A percentile compares a stretch with the other conserved stretches of the same genome.
phyloP scores from a whole-genome alignment of 2,113 vertebrate species.

The Solea solea region DNA sequence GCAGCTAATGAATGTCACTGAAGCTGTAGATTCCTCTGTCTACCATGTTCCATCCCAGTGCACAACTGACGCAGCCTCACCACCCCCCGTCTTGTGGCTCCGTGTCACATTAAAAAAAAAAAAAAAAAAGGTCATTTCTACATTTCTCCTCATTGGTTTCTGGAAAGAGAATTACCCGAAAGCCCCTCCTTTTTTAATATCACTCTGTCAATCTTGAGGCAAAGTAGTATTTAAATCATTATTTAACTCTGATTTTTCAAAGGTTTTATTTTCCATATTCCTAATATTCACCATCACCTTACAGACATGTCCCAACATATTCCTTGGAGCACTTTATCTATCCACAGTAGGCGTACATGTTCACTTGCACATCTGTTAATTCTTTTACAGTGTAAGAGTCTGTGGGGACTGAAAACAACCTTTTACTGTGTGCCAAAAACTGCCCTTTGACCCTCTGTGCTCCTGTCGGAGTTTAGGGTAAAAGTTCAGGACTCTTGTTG shows the following conservation, averaged over 20 bases:
- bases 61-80: slow-evolving; percentile 53
- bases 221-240: neutral
- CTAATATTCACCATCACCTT: slow-evolving; percentile 29
- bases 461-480: slow-evolving; percentile 82
- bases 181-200: neutral
- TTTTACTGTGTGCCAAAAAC: slow-evolving; percentile 73
- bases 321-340: slow-evolving; percentile 67
- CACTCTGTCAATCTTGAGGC: neutral
- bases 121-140: slow-evolving; percentile 10
- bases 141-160: slow-evolving; percentile 1
- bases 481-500: slow-evolving; percentile 82
- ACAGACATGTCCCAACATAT: slow-evolving; percentile 50
- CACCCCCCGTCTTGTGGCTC: slow-evolving; percentile 20
- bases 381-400: slow-evolving; percentile 23
- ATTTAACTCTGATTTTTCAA: neutral
- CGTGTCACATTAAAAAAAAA: slow-evolving; percentile 5
- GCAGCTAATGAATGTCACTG: slow-evolving; percentile 99
- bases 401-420: slow-evolving; percentile 49
- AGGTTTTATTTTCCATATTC: neutral
- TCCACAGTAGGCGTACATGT: slow-evolving; percentile 36
- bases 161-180: slow-evolving; percentile 6
- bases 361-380: slow-evolving; percentile 52
- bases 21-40: slow-evolving; percentile 93
- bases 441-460: slow-evolving; percentile 51
- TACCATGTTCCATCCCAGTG: slow-evolving; percentile 67